These are phyloP conservation scores for Setipinna tenuifilis DNA, from an alignment of 2,797 vertebrate genomes.

Conservation along the genomic window DNA sequence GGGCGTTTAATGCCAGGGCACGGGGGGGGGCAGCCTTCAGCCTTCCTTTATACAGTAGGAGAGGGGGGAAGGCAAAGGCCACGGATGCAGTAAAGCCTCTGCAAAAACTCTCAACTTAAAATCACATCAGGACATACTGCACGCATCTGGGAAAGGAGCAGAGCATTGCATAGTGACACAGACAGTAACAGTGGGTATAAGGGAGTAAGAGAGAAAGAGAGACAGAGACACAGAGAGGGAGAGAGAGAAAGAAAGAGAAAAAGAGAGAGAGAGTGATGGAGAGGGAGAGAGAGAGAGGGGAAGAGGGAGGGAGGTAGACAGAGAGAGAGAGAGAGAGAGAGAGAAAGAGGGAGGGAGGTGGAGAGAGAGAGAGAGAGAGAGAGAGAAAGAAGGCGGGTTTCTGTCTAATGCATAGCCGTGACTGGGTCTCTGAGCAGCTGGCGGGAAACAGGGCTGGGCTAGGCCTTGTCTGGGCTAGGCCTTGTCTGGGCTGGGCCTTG, in stretches of 20 bases:
- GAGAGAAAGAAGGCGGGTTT: background rate
- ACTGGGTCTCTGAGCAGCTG: background rate
- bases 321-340: background rate
- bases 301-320: slow-evolving; percentile 30
- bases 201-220: background rate
- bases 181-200: too few species aligned
- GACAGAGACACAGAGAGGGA: slow-evolving; percentile 25
- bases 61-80: slow-evolving; percentile 34
- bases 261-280: slow-evolving; percentile 28
- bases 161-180: too few species aligned
- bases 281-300: slow-evolving; percentile 32
- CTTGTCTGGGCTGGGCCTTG: too few species aligned
- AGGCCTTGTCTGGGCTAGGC: too few species aligned
- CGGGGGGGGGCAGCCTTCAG: background rate
- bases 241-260: too few species aligned
- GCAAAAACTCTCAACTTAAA: slow-evolving; percentile 26
- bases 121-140: background rate
- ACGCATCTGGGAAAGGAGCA: background rate
- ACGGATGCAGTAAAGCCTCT: slow-evolving; percentile 28
- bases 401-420: background rate
- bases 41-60: background rate
- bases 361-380: background rate
- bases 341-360: too few species aligned
- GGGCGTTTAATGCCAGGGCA: background rate
- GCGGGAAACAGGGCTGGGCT: too few species aligned